phyloP scores from a whole-genome alignment of 35 echinoderm and acorn worm genomes.

The Amphiura filiformis region DNA sequence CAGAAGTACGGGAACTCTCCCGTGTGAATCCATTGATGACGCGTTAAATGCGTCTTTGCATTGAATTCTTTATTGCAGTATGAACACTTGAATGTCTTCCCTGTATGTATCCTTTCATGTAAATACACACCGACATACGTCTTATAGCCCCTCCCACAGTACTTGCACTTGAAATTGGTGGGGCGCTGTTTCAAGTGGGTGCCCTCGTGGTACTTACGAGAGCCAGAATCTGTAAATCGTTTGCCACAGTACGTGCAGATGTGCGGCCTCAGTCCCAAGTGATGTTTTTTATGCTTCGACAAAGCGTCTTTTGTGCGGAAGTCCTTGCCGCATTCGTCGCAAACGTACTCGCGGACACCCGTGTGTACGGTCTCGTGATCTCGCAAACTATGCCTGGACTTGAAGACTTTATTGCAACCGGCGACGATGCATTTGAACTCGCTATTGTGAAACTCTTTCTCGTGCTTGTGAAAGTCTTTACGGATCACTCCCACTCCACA shows the following conservation, averaged over 20 bases:
- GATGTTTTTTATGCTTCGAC: not conserved
- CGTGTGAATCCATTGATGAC: not conserved
- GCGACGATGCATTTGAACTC: not conserved
- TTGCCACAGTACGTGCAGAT: not conserved
- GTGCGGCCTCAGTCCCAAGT: not conserved
- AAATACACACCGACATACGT: not conserved
- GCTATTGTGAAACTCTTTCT: not conserved
- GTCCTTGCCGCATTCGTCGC: not conserved
- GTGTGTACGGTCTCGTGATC: not conserved
- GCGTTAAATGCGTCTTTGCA: not conserved
- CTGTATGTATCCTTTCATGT: not conserved
- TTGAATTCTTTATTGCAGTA: constrained; percentile 10
- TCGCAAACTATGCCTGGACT: not conserved
- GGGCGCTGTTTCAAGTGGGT: not conserved
- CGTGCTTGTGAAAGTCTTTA: not conserved
- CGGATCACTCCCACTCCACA: not conserved
- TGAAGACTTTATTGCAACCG: constrained; percentile 2
- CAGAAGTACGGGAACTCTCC: not conserved
- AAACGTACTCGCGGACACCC: not conserved
- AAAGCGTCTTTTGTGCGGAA: not conserved
- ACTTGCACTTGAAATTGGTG: not conserved
- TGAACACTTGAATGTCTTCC: not conserved
- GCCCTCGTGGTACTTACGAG: not conserved
- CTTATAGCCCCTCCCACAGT: not conserved
- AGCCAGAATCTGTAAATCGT: not conserved